Conservation (phyloP, 1,140 invertebrate genomes). For the Geopemphigus sp. region DNA sequence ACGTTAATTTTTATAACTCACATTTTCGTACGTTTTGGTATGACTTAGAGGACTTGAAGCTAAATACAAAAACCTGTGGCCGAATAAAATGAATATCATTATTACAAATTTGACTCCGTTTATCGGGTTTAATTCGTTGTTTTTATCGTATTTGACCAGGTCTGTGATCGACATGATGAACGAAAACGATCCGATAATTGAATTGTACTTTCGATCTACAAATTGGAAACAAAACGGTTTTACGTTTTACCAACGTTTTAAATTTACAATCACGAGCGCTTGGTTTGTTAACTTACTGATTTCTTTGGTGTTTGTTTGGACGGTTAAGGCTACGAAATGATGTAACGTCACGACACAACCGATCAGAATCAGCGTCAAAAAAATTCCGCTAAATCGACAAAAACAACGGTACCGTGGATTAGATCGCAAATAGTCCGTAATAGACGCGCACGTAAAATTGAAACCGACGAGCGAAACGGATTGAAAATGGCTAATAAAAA, state of each 20-base stretch:
- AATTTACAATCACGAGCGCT: background rate
- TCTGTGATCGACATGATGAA: background rate
- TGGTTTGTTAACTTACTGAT: background rate
- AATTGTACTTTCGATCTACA: background rate
- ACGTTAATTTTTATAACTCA: background rate
- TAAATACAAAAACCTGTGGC: background rate
- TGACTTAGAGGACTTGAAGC: background rate
- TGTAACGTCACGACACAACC: background rate
- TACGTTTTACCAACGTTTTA: background rate
- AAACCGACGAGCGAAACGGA: background rate
- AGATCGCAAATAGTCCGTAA: too few relatives aligned
- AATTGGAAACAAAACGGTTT: background rate
- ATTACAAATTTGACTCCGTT: background rate
- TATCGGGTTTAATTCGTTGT: background rate
- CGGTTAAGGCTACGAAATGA: background rate
- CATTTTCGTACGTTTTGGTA: background rate
- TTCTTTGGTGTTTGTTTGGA: background rate
- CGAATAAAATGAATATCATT: background rate
- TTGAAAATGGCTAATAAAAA: background rate
- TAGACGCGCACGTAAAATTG: background rate
- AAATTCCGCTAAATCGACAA: background rate
- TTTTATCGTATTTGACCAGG: background rate
- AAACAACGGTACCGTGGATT: background rate
- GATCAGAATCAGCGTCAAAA: background rate
- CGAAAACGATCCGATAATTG: background rate